phyloP scores from a whole-genome alignment of 2,888 invertebrate species.

The Heliconius ethilla region DNA sequence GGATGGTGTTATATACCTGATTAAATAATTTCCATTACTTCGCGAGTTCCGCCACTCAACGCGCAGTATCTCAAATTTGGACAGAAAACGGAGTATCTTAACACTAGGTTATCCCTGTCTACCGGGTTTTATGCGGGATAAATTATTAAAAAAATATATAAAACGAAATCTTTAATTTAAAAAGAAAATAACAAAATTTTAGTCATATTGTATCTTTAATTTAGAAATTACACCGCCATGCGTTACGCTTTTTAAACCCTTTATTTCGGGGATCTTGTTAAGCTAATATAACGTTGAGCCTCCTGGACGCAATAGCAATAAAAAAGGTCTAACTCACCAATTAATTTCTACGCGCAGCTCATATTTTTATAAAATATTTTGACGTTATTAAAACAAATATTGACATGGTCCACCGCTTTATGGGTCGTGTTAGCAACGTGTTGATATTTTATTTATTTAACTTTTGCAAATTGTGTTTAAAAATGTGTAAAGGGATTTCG shows the following conservation, averaged over 20 bases:
- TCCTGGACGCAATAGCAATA: slow-evolving; percentile 54
- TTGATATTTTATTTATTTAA: slow-evolving; percentile 77
- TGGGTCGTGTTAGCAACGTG: slow-evolving; percentile 67
- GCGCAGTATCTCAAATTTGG: not conserved
- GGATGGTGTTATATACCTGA: not conserved
- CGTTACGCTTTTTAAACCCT: slow-evolving; percentile 66
- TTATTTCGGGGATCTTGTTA: slow-evolving; percentile 62
- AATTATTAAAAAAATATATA: not conserved
- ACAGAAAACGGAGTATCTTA: too few relatives aligned
- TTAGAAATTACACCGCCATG: slow-evolving; percentile 65
- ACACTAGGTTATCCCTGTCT: not conserved
- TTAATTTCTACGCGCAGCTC: slow-evolving; percentile 66
- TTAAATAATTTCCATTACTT: too few relatives aligned
- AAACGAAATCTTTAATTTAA: not conserved
- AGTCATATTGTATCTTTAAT: slow-evolving; percentile 61
- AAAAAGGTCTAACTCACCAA: slow-evolving; percentile 69
- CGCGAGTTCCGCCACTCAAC: not conserved
- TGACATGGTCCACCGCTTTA: slow-evolving; percentile 63
- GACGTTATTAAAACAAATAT: slow-evolving; percentile 75
- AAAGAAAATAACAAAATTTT: slow-evolving; percentile 18
- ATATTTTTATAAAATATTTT: slow-evolving; percentile 68
- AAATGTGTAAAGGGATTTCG: not conserved
- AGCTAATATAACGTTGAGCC: slow-evolving; percentile 61
- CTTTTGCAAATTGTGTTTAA: slow-evolving; percentile 44
- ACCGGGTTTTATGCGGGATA: not conserved